Evolutionary conservation across 2,797 vertebrate species (phyloP).

Genomic region (Peromyscus eremicus): DNA sequence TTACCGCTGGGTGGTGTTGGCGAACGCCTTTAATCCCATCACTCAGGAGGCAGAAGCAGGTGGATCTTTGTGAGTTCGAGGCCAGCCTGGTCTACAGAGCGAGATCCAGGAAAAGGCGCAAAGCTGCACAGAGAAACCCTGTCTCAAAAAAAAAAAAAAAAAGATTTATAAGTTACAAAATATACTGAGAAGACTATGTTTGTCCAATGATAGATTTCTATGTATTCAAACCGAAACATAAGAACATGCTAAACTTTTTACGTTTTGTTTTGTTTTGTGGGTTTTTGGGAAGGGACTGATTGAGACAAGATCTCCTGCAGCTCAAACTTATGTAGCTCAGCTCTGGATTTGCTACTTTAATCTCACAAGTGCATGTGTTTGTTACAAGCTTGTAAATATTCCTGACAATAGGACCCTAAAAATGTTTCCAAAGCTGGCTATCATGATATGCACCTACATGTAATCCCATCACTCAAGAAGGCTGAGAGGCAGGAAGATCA

Average conservation of each 20-base stretch:
- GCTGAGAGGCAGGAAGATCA: neutral
- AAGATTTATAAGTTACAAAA: neutral
- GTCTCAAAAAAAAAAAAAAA: no score
- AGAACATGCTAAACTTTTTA: neutral
- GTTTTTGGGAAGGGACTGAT: neutral
- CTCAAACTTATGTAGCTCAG: neutral
- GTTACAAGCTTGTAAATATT: neutral
- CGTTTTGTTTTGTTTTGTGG: neutral
- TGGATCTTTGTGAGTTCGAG: no score
- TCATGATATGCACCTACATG: neutral
- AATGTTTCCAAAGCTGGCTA: neutral
- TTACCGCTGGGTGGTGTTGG: no score
- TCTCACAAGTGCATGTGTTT: neutral
- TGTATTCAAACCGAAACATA: neutral
- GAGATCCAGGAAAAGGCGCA: no score
- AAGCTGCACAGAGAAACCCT: no score
- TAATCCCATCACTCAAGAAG: neutral
- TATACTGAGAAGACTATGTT: neutral
- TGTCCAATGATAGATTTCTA: neutral
- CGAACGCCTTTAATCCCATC: no score
- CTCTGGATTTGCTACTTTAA: neutral
- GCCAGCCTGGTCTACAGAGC: no score
- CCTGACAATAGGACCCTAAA: conserved; percentile 30
- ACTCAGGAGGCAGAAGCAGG: no score
- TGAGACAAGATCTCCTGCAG: neutral